Base-by-base conservation (phyloP, 2,888 invertebrate genomes). In the Drosophila barbarae region DNA sequence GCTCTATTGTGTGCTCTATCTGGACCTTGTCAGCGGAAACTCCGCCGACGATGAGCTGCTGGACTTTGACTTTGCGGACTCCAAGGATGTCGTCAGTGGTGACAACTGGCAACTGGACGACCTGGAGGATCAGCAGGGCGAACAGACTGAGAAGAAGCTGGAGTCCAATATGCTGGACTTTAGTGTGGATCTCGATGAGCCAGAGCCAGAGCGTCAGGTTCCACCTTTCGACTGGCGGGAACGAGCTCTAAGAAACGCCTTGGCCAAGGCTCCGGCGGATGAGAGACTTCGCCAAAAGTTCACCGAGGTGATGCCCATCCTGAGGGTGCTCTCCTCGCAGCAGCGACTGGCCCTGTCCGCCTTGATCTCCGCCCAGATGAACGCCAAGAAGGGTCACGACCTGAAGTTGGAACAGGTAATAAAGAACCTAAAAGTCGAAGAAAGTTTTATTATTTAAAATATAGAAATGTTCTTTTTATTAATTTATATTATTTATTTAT, bases 291-390 rank as follows among this genome's bases (percentile, higher is more conserved):
- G 91, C 18, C 91, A 92, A 67, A 92, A 92, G 82, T 92, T 93
- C 58, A 91, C 92, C 0, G 92, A 93, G 87, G 91, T 93, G 26
- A 88, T 93, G 88, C 93, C 94, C 41, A 93, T 93, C 72, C 89
- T 93, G 72, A 90, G 93, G 49, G 92, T 91, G 4, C 91, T 93
- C 90, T 92, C 93, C 1, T 91, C 92, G 0, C 91, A 91, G 30
- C 93, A 93, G 87, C 89, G 93, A 32, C 88, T 92, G 63, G 92
- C 92, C 2, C 86, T 93, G 58, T 93, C 93, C 0, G 92, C 93
- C 0, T 76, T 94, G 39, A 93, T 93, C 6, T 91, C 93, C 2
- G 91, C 91, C 3, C 92, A 93, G 86, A 91, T 92, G 50, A 91
- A 90, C 76, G 91, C 92, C 2, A 91, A 91, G 0, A 90, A 91